Conservation (phyloP, 2,113 vertebrate genomes). For the Miniopterus natalensis region DNA sequence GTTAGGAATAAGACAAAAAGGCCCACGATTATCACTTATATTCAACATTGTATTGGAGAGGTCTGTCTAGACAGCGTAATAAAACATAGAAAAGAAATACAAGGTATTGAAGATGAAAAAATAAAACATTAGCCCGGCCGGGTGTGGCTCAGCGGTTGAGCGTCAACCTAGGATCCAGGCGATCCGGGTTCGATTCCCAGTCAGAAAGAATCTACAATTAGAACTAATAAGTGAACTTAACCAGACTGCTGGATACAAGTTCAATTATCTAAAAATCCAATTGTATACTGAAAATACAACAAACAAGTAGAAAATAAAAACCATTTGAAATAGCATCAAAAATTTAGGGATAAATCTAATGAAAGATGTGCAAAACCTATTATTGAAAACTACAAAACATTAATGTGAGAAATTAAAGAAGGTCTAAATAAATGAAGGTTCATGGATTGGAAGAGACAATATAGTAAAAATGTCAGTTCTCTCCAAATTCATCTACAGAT, state of each 20-base stretch:
- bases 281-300: background rate
- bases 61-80: background rate
- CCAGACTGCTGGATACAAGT: constrained; percentile 7
- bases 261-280: background rate
- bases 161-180: too few relatives aligned
- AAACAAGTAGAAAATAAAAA: background rate
- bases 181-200: too few relatives aligned
- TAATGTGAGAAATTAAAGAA: constrained; percentile 13
- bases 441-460: background rate
- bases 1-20: constrained; percentile 34
- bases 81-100: background rate
- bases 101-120: constrained; percentile 11
- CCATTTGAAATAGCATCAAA: background rate
- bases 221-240: constrained; percentile 2
- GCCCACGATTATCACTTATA: background rate
- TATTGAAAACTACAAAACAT: background rate
- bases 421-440: background rate
- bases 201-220: constrained; percentile 20
- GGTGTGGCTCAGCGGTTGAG: too few relatives aligned
- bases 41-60: background rate
- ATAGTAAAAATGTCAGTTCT: constrained; percentile 17
- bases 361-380: background rate
- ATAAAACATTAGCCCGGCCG: too few relatives aligned
- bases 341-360: background rate
- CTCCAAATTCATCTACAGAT: constrained; percentile 8